Conservation (phyloP, 2,113 vertebrate genomes). For the Neodon shergylaensis region DNA sequence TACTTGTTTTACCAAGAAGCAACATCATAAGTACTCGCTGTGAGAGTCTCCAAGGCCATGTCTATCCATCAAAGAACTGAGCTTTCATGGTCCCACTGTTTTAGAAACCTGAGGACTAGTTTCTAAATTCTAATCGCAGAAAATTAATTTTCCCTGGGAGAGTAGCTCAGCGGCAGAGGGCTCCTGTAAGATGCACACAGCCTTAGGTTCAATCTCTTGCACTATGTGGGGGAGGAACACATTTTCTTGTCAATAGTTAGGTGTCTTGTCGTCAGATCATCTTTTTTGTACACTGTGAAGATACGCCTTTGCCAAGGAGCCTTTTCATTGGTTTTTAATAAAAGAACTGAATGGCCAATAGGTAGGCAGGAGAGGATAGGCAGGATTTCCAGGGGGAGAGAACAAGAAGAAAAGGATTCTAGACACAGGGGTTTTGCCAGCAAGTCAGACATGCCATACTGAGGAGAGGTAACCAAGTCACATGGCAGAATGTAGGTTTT, state of each 20-base stretch:
- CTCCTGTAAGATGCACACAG: not conserved
- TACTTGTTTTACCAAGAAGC: not conserved
- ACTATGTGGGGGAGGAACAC: not conserved
- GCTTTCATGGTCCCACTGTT: not conserved
- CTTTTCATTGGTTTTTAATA: not conserved
- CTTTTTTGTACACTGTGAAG: not conserved
- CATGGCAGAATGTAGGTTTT: not conserved
- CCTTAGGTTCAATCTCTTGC: not conserved
- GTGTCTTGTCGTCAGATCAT: not conserved
- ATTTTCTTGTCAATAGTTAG: not conserved
- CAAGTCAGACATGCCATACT: not conserved
- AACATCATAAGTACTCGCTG: not conserved
- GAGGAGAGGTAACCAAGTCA: not conserved
- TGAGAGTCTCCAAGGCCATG: not conserved
- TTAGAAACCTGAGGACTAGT: not conserved
- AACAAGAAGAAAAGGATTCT: not conserved
- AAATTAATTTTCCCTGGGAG: not conserved
- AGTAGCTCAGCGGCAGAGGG: not conserved
- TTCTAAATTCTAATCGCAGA: conserved; percentile 29
- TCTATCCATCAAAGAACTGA: not conserved
- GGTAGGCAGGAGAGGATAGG: not conserved
- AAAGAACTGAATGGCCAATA: not conserved
- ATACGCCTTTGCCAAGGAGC: not conserved
- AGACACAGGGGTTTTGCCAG: not conserved
- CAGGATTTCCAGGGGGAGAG: not conserved